Percentiles rank a stretch among this genome's conserved stretches.
phyloP scores from a whole-genome alignment of 2,888 invertebrate genomes.

The Augiades crinisus region DNA sequence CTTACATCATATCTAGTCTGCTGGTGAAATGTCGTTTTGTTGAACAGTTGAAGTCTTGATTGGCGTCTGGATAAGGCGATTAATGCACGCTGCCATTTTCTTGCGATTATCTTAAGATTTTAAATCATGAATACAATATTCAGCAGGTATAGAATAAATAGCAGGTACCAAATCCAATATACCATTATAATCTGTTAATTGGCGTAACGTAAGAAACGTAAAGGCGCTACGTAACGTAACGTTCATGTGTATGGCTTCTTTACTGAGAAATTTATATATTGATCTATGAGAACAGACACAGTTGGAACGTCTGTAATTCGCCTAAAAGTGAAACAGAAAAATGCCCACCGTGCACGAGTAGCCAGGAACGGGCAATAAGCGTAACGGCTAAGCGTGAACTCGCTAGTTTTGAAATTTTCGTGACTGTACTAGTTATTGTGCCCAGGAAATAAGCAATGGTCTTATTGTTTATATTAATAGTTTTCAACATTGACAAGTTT shows the following conservation, averaged over 20 bases:
- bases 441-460: constrained; percentile 6
- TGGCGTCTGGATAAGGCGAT: background rate
- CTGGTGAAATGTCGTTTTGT: constrained; percentile 37
- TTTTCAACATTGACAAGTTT: constrained; percentile 11
- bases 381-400: background rate
- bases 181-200: no score
- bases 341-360: background rate
- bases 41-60: constrained; percentile 30
- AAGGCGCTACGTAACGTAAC: no score
- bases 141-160: no score
- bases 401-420: constrained; percentile 15
- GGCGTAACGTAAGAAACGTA: no score
- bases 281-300: no score
- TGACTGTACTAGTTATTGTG: constrained; percentile 3
- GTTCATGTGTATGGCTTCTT: no score
- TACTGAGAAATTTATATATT: no score
- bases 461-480: constrained; percentile 1
- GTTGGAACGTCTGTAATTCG: background rate
- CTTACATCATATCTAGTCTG: constrained; percentile 38
- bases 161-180: no score
- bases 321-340: background rate
- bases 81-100: background rate
- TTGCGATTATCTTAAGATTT: no score
- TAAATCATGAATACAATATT: no score
- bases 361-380: background rate